Percentiles rank a stretch among this genome's conserved stretches.
Conservation (phyloP, 2,113 vertebrate species). For the Arothron firmamentum region DNA sequence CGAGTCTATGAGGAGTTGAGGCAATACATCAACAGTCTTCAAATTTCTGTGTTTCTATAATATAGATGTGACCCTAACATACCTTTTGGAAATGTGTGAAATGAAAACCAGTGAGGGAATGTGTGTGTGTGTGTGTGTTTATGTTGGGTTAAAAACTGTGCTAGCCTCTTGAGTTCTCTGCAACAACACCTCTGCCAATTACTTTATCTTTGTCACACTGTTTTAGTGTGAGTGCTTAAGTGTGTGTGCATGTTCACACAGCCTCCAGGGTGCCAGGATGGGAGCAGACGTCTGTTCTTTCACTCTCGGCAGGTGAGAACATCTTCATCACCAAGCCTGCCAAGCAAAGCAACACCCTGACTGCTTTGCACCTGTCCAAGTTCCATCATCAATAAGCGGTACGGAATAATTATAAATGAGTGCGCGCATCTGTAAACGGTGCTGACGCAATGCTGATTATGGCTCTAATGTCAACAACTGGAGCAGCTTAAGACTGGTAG, state of each 20-base stretch:
- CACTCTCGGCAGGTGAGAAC: constrained; percentile 71
- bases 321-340: constrained; percentile 65
- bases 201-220: constrained; percentile 67
- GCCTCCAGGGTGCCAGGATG: constrained; percentile 59
- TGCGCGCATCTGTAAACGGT: not conserved
- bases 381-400: no score
- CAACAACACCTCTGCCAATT: constrained; percentile 71
- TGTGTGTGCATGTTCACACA: constrained; percentile 50
- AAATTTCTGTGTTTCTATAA: not conserved
- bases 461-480: constrained; percentile 31
- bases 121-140: constrained; percentile 2
- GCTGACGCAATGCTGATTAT: not conserved
- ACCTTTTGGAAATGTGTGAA: no score
- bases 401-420: no score
- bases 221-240: constrained; percentile 18
- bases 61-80: no score
- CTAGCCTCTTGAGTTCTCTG: constrained; percentile 28
- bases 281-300: constrained; percentile 68
- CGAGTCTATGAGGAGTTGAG: constrained; percentile 6
- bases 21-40: not conserved
- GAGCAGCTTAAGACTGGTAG: constrained; percentile 13
- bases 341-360: constrained; percentile 59
- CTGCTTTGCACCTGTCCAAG: constrained; percentile 49
- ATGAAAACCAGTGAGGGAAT: not conserved
- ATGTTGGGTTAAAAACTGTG: constrained; percentile 34